Evolutionary conservation across 2,113 vertebrate species (phyloP), one percentile per base, ranked within the genome.

Genomic region (Thomomys bottae): DNA sequence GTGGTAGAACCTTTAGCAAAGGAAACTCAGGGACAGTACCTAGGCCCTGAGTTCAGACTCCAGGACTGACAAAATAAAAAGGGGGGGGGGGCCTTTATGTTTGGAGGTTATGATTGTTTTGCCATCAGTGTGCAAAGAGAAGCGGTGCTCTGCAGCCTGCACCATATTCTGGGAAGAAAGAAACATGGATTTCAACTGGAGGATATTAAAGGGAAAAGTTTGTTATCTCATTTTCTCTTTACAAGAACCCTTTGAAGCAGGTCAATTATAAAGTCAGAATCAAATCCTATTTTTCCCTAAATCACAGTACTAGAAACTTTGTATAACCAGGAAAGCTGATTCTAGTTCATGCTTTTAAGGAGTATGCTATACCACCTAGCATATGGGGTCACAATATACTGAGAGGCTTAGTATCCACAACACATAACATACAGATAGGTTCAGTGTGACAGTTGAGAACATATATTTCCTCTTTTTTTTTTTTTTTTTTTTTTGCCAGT

Each of bases 341-440:
- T 49, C 61, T 84, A 17, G 15, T 45, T 86, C 81, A 85, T 76
- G 68, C 54, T 84, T 93, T 85, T 85, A 85, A 92, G 70, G 49
- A 54, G 12, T 90, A 10, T 71, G 28, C 17, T 63, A 34, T 88
- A 1, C 76, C n/a, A 38, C 80, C 17, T 68, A n/a, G 88, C 49
- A 80, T 3, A 3, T 57, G 85, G 88, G 4, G 30, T 7, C 30
- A 68, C n/a, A 82, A n/a, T 36, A 61, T 73, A 49, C 38, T 80
- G 64, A 82, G 38, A 94, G 67, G 66, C 83, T 81, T 5, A 64
- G 15, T 83, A 11, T 18, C 80, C n/a, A 88, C 72, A 40, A 40
- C 70, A 0, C 32, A 82, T n/a, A 88, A 17, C 18, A 54, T 15
- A 54, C 17, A 17, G 49, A 54, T 12, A 54, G 49, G 49, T 15